Base-by-base conservation (phyloP, 2,888 invertebrate genomes). In the Lingula anatina region DNA sequence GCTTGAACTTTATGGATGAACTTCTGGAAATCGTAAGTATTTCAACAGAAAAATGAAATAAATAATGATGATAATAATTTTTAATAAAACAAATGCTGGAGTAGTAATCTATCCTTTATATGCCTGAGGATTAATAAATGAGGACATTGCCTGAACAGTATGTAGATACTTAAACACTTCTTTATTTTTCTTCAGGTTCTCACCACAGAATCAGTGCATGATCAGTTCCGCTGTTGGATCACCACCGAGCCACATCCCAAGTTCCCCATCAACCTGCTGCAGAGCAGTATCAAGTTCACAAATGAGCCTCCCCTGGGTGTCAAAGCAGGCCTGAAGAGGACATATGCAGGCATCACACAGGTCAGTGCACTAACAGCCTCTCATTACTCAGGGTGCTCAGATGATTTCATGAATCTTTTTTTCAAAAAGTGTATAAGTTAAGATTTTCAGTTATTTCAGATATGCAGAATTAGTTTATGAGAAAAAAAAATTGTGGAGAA, bases 281-380 rank as follows among this genome's bases (percentile, higher is more conserved):
- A 95, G 84, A 90, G 91, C 85, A 90, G 92, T 4, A 92, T 96
- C 51, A 96, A 96, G 79, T 96, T 93, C 72, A 96, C 96, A 1
- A 95, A 95, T 74, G 96, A 96, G 79, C 95, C 95, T 15, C 95
- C 96, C 0, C 92, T 93, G 81, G 96, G 94, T 7, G 91, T 95
- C 59, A 81, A 89, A 64, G 94, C 94, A 12, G 93, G 93, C 72
- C 83, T 96, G 80, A 93, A 91, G 75, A 83, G 95, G 71, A 95
- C 95, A 0, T 96, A 95, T 71, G 91, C 92, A 78, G 82, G 82
- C 43, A 85, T 93, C 12, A 89, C 88, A 1, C 94, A 82, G 73
- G 81, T 79, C 62, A 48, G 44, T 26, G 2, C n/a, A n/a, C n/a
- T n/a, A n/a, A n/a, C n/a, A n/a, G n/a, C n/a, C n/a, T n/a, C n/a